phyloP scores from a whole-genome alignment of 2,888 invertebrate species.

The Fabriciana adippe region DNA sequence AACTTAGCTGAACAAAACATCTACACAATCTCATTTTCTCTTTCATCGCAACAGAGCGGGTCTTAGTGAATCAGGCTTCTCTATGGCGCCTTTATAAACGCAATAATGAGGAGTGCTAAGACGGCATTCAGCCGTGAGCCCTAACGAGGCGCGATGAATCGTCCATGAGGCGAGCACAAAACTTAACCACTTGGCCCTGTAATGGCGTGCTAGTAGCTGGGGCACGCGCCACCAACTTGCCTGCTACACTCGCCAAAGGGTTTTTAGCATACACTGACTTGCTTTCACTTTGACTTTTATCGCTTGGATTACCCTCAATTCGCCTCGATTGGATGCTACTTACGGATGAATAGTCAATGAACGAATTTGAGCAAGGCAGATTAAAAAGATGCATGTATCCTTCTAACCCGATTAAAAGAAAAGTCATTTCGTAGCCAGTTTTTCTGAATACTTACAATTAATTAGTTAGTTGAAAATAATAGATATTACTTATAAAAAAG shows the following conservation, averaged over 20 bases:
- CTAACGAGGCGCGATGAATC: constrained; percentile 80
- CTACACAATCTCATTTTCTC: constrained; percentile 80
- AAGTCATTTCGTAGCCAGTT: neutral
- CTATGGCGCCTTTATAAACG: constrained; percentile 80
- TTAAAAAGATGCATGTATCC: constrained; percentile 48
- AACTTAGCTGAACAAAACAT: constrained; percentile 70
- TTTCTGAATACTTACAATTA: too few species aligned
- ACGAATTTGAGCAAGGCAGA: constrained; percentile 60
- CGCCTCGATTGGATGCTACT: constrained; percentile 63
- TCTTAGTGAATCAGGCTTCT: constrained; percentile 76
- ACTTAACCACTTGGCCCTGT: constrained; percentile 68
- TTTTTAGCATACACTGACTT: constrained; percentile 69
- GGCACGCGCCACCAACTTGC: constrained; percentile 39
- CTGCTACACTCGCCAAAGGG: constrained; percentile 60
- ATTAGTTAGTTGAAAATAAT: too few species aligned
- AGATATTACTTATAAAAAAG: too few species aligned
- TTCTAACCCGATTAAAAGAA: constrained; percentile 43
- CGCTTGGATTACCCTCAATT: constrained; percentile 62
- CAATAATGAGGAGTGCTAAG: constrained; percentile 80
- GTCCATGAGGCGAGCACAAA: constrained; percentile 75
- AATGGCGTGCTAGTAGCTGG: constrained; percentile 41
- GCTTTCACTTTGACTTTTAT: constrained; percentile 71
- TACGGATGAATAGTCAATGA: constrained; percentile 67
- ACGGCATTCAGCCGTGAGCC: constrained; percentile 74
- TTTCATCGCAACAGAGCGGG: constrained; percentile 70